A percentile compares a stretch with the other conserved stretches of the same genome.
Conservation (phyloP, 2,888 invertebrate genomes). For the Plebejus melissa region DNA sequence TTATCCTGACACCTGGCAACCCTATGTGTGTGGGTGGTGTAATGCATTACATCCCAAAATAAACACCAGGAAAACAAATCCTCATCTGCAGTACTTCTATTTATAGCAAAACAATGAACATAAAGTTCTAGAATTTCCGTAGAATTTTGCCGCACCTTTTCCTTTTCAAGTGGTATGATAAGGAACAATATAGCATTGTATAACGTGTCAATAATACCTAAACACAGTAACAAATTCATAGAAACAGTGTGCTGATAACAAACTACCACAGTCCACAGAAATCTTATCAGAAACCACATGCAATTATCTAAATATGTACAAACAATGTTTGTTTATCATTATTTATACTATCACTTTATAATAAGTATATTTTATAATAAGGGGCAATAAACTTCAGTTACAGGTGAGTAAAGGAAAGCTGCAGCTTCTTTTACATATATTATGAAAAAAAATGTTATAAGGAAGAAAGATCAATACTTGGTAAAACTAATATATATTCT, state of each 20-base stretch:
- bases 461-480: too few relatives aligned
- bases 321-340: background rate
- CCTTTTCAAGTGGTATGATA: background rate
- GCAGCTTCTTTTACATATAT: too few relatives aligned
- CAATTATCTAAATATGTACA: constrained; percentile 3
- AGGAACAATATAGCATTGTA: too few relatives aligned
- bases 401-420: too few relatives aligned
- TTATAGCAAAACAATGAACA: background rate
- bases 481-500: too few relatives aligned
- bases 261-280: background rate
- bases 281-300: constrained; percentile 21
- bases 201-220: background rate
- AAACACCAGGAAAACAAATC: background rate
- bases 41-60: too few relatives aligned
- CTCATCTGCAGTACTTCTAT: too few relatives aligned
- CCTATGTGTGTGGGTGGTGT: too few relatives aligned
- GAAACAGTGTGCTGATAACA: background rate
- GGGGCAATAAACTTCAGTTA: constrained; percentile 4
- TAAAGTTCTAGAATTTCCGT: background rate
- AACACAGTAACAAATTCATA: background rate
- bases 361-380: background rate
- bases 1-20: too few relatives aligned
- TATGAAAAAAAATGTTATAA: too few relatives aligned
- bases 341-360: background rate
- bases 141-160: background rate